Evolutionary conservation across 1,140 invertebrate genomes (phyloP), one percentile per base, ranked within the genome.

Genomic region (Archegozetes longisetosus): DNA sequence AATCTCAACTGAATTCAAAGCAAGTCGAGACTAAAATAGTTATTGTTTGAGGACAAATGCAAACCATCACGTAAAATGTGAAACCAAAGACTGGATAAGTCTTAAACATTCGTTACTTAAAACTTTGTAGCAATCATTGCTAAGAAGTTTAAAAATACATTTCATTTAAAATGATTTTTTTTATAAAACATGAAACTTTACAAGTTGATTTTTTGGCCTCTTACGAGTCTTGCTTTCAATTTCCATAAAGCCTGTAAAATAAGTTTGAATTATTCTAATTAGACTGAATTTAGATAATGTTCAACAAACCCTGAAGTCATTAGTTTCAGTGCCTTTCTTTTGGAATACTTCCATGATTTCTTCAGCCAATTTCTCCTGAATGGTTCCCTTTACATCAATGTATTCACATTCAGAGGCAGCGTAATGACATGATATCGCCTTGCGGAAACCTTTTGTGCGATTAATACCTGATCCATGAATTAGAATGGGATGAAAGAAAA

Each of bases 401-500:
- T 84, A 88, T 20, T 80, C 32, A 65, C 84, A 88, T 12, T 83
- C 76, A 53, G 78, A 78, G 49, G 79, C 76, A 2, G 85, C 83
- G 72, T 85, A 93, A 73, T 92, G 88, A 65, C 82, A 83, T 12
- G 84, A 86, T 67, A 90, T 88, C 1, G 85, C 83, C 74, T 85
- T 77, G 59, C 75, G 67, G 63, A 74, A 73, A 12, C 69, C 82
- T 62, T 81, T 75, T 0, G 85, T 84, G 50, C 68, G 70, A 71
- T 92, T 92, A 28, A 82, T 76, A 55, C 86, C 86, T 1, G 86
- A 91, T 26, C 88, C 88, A 72, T 93, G 88, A 48, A 92, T 77
- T 2, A 93, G 70, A 20, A 88, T 66, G 26, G 88, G 89, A 74
- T 93, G 88, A 70, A 94, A 91, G 73, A 94, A 89, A 1, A 91